Evolutionary conservation across 2,113 vertebrate genomes (phyloP), one percentile per base, ranked within the genome.

Genomic region (Merops nubicus): DNA sequence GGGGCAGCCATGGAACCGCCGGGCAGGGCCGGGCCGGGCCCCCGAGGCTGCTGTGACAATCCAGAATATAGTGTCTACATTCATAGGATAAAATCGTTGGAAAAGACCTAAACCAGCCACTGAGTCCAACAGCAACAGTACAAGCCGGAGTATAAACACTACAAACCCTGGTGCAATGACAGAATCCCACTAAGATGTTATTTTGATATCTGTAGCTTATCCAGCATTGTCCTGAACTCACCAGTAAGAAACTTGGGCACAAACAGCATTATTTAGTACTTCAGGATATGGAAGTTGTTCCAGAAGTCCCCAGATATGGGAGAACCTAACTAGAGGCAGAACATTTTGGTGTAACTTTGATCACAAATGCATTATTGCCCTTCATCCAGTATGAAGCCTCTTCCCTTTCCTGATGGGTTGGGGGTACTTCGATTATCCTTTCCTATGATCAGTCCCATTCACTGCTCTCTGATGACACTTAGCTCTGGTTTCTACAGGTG

Each of bases 91-190:
- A 48, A 21, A 29, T 2, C 0, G 7, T n/a, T 38, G 28, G 31
- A 48, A 68, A 31, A 9, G 21, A 50, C 8, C 16, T 31, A 4
- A 22, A 62, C 0, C 3, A 2, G 1, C 4, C 3, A 0, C 2
- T 34, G 15, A 18, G 22, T 10, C 31, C 8, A 10, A 0, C 42
- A 40, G 67, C 48, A n/a, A 25, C 4, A 11, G 57, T 23, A 16
- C 4, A 40, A 34, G 15, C 4, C 59, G 4, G 53, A 34, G 26
- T 33, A 17, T n/a, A n/a, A n/a, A n/a, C n/a, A n/a, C n/a, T n/a
- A n/a, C n/a, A n/a, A 63, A 78, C 12, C 4, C 22, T 31, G 3
- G 13, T 12, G 33, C 42, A 17, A 3, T 7, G 50, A 15, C 3
- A 17, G 3, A 10, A 5, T 8, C 4, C 2, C 16, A 15, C 8